phyloP scores from a whole-genome alignment of 2,113 vertebrate species.

The Monopterus albus region DNA sequence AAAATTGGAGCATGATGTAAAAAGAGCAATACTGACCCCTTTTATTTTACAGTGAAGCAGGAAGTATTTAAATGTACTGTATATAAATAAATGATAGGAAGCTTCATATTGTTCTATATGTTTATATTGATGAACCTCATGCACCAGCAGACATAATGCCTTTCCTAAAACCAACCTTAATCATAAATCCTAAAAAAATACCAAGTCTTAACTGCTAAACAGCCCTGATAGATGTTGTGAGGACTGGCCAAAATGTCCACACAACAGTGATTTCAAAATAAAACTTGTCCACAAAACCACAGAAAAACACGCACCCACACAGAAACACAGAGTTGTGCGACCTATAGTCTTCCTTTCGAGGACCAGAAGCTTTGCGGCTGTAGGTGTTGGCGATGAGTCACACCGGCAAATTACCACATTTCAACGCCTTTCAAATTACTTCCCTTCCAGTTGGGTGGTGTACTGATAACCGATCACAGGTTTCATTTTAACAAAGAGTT shows the following conservation, averaged over 20 bases:
- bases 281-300: no score
- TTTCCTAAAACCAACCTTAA: no score
- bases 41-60: slow-evolving; percentile 4
- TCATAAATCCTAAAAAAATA: no score
- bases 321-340: slow-evolving; percentile 45
- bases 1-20: background rate
- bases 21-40: background rate
- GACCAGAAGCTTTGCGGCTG: slow-evolving; percentile 82
- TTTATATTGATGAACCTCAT: slow-evolving; percentile 58
- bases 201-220: no score
- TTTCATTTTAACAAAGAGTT: slow-evolving; percentile 84
- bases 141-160: no score
- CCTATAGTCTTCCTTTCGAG: slow-evolving; percentile 72
- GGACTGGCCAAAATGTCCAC: no score
- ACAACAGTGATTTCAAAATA: no score
- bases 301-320: slow-evolving; percentile 6
- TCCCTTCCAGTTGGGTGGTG: slow-evolving; percentile 80
- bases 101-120: slow-evolving; percentile 38
- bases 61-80: slow-evolving; percentile 7
- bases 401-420: slow-evolving; percentile 83
- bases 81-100: slow-evolving; percentile 34
- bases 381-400: slow-evolving; percentile 85
- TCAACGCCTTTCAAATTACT: slow-evolving; percentile 85
- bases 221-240: no score
- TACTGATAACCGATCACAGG: slow-evolving; percentile 85